A percentile compares a stretch with the other conserved stretches of the same genome.
Evolutionary conservation across 2,797 vertebrate genomes (phyloP).

Genomic region (Crax fasciolata): DNA sequence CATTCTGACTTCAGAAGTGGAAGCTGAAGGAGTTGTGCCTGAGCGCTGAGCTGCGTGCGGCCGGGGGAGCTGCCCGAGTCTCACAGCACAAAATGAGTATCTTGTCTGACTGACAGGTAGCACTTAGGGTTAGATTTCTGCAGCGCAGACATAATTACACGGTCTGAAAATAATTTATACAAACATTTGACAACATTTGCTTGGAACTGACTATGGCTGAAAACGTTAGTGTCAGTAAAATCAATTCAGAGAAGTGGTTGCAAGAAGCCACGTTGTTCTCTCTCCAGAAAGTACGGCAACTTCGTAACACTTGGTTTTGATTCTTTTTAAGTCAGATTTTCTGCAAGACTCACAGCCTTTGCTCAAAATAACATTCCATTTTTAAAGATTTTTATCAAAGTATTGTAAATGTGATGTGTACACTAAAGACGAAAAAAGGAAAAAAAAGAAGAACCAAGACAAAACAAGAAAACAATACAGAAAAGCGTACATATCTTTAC

Average conservation of each 20-base stretch:
- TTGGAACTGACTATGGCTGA: background rate
- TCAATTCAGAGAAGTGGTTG: background rate
- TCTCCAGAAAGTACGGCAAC: background rate
- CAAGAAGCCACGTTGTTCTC: background rate
- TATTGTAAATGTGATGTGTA: background rate
- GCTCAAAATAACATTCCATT: background rate
- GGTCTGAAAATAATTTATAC: conserved; percentile 6
- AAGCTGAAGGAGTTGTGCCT: background rate
- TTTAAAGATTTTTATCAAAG: background rate
- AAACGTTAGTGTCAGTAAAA: background rate
- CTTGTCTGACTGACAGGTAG: conserved; percentile 23
- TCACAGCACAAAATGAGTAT: background rate
- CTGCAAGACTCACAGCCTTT: background rate
- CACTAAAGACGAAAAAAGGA: background rate
- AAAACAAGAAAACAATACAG: background rate
- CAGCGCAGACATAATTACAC: background rate
- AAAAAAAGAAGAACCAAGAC: no score
- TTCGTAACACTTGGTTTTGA: background rate
- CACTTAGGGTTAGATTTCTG: conserved; percentile 14
- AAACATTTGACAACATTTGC: conserved; percentile 1
- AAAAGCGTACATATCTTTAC: background rate
- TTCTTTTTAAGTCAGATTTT: background rate
- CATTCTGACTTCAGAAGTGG: conserved; percentile 18
- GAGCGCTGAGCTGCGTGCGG: background rate
- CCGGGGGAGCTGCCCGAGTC: background rate